Conservation (phyloP, 2,888 invertebrate genomes). For the Macrosiphum euphorbiae region DNA sequence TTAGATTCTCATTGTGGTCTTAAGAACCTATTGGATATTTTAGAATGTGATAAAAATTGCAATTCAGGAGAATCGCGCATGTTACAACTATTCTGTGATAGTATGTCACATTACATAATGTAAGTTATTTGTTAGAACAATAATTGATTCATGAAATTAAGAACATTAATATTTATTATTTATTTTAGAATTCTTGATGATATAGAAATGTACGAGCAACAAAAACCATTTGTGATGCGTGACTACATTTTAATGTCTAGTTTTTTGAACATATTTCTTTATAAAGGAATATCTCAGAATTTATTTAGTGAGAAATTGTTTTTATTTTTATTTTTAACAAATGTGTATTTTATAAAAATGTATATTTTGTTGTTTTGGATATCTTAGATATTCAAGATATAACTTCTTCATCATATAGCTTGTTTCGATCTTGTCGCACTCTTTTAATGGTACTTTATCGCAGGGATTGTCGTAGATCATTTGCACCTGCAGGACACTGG, state of each 20-base stretch:
- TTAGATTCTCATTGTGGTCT: slow-evolving; percentile 90
- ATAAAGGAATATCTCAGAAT: slow-evolving; percentile 88
- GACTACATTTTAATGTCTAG: slow-evolving; percentile 91
- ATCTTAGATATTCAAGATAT: slow-evolving; percentile 63
- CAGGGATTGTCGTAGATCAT: slow-evolving; percentile 89
- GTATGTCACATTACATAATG: slow-evolving; percentile 97
- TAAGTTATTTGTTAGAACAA: slow-evolving; percentile 72
- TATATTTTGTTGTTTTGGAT: slow-evolving; percentile 7
- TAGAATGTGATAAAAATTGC: slow-evolving; percentile 81
- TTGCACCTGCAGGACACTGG: slow-evolving; percentile 92
- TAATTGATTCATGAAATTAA: background rate
- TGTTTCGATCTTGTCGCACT: slow-evolving; percentile 75
- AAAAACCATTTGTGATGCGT: slow-evolving; percentile 88
- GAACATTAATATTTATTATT: slow-evolving; percentile 22
- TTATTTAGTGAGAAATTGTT: slow-evolving; percentile 77
- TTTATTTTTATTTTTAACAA: slow-evolving; percentile 25
- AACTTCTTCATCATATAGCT: slow-evolving; percentile 65
- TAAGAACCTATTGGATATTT: slow-evolving; percentile 87
- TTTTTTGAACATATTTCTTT: slow-evolving; percentile 95
- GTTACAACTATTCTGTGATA: slow-evolving; percentile 92
- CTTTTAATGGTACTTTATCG: slow-evolving; percentile 91
- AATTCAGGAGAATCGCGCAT: slow-evolving; percentile 92
- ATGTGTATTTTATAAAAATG: background rate
- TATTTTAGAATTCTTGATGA: slow-evolving; percentile 92
- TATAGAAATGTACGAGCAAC: slow-evolving; percentile 98